These are phyloP conservation scores for Porites lobata DNA, from an alignment of 92 coral and sea anemone species.

Conservation along the genomic window DNA sequence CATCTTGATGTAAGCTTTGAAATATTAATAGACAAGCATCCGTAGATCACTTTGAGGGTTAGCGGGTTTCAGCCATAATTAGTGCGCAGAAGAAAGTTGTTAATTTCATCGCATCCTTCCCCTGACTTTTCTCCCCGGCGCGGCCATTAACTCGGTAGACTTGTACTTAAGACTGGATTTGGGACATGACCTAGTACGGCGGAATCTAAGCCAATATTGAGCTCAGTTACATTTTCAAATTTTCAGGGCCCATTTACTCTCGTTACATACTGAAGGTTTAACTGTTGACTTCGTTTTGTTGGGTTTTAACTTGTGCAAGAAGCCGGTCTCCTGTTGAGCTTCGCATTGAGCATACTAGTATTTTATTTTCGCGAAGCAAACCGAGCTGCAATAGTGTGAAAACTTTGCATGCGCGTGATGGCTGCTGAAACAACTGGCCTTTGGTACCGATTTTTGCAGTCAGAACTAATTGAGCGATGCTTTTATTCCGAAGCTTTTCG, in stretches of 20 bases:
- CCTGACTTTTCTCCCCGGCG: slow-evolving; percentile 24
- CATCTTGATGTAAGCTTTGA: not conserved
- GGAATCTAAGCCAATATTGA: not conserved
- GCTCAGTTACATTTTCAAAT: not conserved
- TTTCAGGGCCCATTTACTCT: not conserved
- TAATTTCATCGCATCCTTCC: slow-evolving; percentile 10
- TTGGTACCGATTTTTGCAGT: not conserved
- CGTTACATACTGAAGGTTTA: not conserved
- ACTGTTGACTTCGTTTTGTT: not conserved
- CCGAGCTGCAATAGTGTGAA: not conserved
- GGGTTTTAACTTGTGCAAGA: not conserved
- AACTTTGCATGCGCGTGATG: slow-evolving; percentile 16
- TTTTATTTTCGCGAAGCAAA: slow-evolving; percentile 19
- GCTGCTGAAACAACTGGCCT: not conserved
- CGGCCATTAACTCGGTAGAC: slow-evolving; percentile 11
- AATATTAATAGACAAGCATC: not conserved
- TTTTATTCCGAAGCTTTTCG: not conserved
- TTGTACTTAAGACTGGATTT: not conserved
- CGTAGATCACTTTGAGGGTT: not conserved
- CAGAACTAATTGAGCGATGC: not conserved
- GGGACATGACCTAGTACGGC: slow-evolving; percentile 4
- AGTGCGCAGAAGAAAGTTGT: not conserved
- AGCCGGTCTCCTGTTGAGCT: slow-evolving; percentile 27
- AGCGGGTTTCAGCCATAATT: not conserved
- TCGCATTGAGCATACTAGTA: not conserved